These are phyloP conservation scores for Drosophila pseudoananassae DNA, from an alignment of 1,140 invertebrate genomes.

Conservation along the genomic window DNA sequence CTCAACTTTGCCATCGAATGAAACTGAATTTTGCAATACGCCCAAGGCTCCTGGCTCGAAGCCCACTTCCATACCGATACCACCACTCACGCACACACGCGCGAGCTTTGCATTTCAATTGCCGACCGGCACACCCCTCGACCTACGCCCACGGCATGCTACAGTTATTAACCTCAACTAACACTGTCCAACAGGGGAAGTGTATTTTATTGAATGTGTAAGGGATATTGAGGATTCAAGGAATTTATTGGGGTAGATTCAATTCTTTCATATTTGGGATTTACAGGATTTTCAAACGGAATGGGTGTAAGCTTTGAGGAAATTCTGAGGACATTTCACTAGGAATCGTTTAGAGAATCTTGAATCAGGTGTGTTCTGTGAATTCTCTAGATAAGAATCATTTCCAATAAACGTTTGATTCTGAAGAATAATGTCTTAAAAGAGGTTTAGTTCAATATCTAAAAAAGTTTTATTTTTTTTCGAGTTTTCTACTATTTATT, in stretches of 20 bases:
- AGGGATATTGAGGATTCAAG: background rate
- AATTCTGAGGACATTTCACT: too few species aligned
- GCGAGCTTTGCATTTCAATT: conserved; percentile 77
- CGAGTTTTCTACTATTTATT: too few species aligned
- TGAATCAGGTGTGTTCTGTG: too few species aligned
- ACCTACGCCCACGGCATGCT: conserved; percentile 50
- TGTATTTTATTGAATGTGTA: background rate
- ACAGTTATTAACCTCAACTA: conserved; percentile 74
- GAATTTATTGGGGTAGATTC: background rate
- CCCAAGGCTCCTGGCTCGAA: conserved; percentile 38
- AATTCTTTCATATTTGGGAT: too few species aligned
- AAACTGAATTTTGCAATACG: conserved; percentile 75
- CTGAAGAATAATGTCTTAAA: too few species aligned
- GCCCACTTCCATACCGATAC: conserved; percentile 24
- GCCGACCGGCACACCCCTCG: conserved; percentile 23
- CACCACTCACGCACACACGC: conserved; percentile 34
- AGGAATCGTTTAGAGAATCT: too few species aligned
- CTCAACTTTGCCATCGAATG: conserved; percentile 50
- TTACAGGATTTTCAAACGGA: background rate
- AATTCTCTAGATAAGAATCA: too few species aligned
- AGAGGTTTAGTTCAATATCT: too few species aligned
- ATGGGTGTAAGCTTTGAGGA: too few species aligned
- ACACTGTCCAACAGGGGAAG: conserved; percentile 44
- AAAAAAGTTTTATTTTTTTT: too few species aligned
- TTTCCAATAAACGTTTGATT: too few species aligned